These are phyloP conservation scores for Sternarchorhynchus goeldii DNA, from an alignment of 2,797 vertebrate genomes.

Conservation along the genomic window DNA sequence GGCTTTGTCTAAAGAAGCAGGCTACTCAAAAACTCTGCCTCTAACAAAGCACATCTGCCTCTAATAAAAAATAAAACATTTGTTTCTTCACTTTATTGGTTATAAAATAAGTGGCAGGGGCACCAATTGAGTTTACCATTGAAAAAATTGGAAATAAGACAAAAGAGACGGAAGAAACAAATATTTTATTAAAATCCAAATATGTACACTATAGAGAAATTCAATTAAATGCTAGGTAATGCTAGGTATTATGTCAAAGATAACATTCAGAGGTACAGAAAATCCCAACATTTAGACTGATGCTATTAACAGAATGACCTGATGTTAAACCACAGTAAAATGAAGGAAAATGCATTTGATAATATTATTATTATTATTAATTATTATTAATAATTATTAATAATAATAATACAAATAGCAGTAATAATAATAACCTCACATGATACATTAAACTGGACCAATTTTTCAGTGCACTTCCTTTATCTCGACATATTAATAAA, in stretches of 20 bases:
- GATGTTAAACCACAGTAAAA: too few species aligned
- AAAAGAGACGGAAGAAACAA: slow-evolving; percentile 86
- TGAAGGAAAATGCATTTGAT: neutral
- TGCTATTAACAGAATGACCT: neutral
- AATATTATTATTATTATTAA: too few species aligned
- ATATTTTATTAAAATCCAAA: slow-evolving; percentile 87
- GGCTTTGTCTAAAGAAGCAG: neutral
- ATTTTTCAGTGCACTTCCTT: neutral
- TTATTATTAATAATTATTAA: too few species aligned
- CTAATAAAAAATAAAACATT: slow-evolving; percentile 73
- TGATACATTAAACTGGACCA: too few species aligned
- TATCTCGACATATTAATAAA: too few species aligned
- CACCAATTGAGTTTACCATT: slow-evolving; percentile 32
- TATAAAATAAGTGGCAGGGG: slow-evolving; percentile 2
- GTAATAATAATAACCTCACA: too few species aligned
- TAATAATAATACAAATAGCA: too few species aligned
- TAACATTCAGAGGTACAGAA: slow-evolving; percentile 30
- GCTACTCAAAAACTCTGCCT: neutral
- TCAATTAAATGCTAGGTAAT: slow-evolving; percentile 10
- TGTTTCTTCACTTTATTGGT: slow-evolving; percentile 71
- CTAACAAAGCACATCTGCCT: neutral
- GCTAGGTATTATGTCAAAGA: slow-evolving; percentile 18
- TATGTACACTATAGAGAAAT: slow-evolving; percentile 61
- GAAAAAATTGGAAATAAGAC: slow-evolving; percentile 64
- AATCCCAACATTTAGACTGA: neutral